Evolutionary conservation across 2,797 vertebrate genomes (phyloP).

Genomic region (Epinephelus malabaricus): DNA sequence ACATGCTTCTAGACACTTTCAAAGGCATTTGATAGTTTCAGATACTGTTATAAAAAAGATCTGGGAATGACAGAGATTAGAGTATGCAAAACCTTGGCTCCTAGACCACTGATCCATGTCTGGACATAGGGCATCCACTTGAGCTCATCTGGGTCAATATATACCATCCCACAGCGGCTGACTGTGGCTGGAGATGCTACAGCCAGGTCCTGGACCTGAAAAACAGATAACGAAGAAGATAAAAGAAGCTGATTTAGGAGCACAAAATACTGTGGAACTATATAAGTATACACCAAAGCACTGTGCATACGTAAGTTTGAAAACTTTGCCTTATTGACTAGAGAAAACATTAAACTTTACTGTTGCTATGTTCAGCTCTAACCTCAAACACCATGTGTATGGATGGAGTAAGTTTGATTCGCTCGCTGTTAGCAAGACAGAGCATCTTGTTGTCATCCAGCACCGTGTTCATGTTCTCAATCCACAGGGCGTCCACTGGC

Average conservation of each 20-base stretch:
- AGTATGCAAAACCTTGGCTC: constrained; percentile 78
- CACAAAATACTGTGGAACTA: not conserved
- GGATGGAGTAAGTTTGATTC: constrained; percentile 92
- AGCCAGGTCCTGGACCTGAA: constrained; percentile 91
- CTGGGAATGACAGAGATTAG: not conserved
- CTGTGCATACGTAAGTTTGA: not conserved
- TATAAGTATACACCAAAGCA: not conserved
- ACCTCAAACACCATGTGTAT: constrained; percentile 96
- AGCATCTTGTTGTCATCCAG: constrained; percentile 96
- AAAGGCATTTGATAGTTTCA: not conserved
- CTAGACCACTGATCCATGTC: constrained; percentile 87
- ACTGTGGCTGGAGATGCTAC: constrained; percentile 94
- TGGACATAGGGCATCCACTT: constrained; percentile 93
- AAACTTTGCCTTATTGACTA: not conserved
- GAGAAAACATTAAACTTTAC: not conserved
- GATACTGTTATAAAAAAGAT: not conserved
- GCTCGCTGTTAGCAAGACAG: constrained; percentile 92
- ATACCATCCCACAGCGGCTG: constrained; percentile 94
- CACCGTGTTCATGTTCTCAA: constrained; percentile 94
- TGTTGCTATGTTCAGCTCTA: constrained; percentile 12
- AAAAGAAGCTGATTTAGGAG: not conserved
- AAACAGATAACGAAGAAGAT: constrained; percentile 10
- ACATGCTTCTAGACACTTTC: not conserved
- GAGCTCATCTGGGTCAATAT: constrained; percentile 90
- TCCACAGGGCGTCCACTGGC: constrained; percentile 93